Evolutionary conservation across 1,140 invertebrate genomes (phyloP), one percentile per base, ranked within the genome.

Genomic region (Drosophila repletoides): DNA sequence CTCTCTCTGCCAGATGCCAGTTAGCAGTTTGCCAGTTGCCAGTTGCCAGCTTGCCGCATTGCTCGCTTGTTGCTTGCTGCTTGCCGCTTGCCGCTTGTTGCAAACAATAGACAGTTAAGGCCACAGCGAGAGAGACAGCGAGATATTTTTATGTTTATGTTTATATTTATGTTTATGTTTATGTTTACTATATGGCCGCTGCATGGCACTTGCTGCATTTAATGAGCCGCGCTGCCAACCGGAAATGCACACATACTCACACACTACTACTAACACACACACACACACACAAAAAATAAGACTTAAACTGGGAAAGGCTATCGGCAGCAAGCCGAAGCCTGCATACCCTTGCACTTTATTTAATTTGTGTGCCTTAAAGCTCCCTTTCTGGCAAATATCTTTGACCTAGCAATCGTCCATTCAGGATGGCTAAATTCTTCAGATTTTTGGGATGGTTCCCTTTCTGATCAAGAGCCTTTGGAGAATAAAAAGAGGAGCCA

Each of bases 61-160:
- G n/a, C n/a, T n/a, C n/a, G n/a, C n/a, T n/a, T n/a, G n/a, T 40
- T 40, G 34, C 21, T 10, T 21, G 33, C 17, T 60, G 22, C 21
- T 34, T 34, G 58, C 45, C 51, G 28, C 48, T 64, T 51, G 74
- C 60, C 33, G 55, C 63, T 67, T 29, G 33, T 19, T 28, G 43
- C 59, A 70, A 74, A 83, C 79, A 83, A 83, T 83, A 83, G 79
- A 83, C 67, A 83, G 80, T 83, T 83, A 86, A 83, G 70, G 56
- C 59, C 26, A 52, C n/a, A n/a, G n/a, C n/a, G n/a, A n/a, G n/a
- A n/a, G n/a, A n/a, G n/a, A n/a, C n/a, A n/a, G n/a, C n/a, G 22
- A 66, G 75, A 74, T 67, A 68, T 71, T 64, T 76, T 80, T 76
- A 68, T 64, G 46, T 76, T 84, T 76, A 63, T 45, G n/a, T n/a